A percentile compares a stretch with the other conserved stretches of the same genome.
Conservation (phyloP, 2,113 vertebrate genomes). For the Tenrec ecaudatus region DNA sequence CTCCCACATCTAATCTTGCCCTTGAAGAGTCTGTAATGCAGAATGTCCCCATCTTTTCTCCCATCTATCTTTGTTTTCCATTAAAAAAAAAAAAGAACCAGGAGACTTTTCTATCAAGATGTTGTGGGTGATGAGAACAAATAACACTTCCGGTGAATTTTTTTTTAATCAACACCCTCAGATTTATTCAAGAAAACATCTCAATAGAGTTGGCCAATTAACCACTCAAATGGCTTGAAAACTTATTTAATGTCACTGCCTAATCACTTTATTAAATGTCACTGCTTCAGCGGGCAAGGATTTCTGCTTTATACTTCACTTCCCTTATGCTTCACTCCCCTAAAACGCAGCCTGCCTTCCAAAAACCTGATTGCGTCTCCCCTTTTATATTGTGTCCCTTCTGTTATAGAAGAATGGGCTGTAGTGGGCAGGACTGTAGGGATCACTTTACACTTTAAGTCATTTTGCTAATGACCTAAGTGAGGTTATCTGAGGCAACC, state of each 20-base stretch:
- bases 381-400: neutral
- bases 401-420: neutral
- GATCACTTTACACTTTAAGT: neutral
- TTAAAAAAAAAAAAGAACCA: neutral
- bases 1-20: too few species aligned
- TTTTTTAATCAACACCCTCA: constrained; percentile 29
- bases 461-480: neutral
- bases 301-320: constrained; percentile 42
- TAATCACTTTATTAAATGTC: constrained; percentile 82
- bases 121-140: constrained; percentile 28
- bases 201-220: constrained; percentile 73
- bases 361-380: neutral
- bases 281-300: constrained; percentile 60
- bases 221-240: constrained; percentile 78
- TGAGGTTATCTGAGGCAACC: neutral
- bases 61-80: neutral
- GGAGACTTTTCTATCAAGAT: constrained; percentile 24
- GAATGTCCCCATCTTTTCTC: neutral
- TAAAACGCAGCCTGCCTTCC: neutral
- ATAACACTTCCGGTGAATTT: neutral
- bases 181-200: constrained; percentile 64
- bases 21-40: neutral
- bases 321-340: neutral
- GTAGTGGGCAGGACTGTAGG: neutral
- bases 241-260: constrained; percentile 80